Percentiles rank a stretch among this genome's conserved stretches.
phyloP scores from a whole-genome alignment of 2,888 invertebrate genomes.

The Megamerina dolium region DNA sequence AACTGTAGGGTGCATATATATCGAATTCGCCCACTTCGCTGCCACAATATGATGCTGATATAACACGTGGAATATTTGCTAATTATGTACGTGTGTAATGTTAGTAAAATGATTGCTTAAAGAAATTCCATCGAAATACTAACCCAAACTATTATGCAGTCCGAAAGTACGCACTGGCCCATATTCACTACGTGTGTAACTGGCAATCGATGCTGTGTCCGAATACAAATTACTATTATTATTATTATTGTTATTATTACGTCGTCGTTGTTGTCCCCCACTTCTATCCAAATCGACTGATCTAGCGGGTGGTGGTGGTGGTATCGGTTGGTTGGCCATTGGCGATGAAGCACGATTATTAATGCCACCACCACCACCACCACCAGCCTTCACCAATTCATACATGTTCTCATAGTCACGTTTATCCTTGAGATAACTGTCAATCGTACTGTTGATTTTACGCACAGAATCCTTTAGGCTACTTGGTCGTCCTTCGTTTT shows the following conservation, averaged over 20 bases:
- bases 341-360: too few relatives aligned
- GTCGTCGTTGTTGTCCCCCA: conserved; percentile 32
- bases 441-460: conserved; percentile 48
- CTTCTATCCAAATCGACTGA: conserved; percentile 31
- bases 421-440: conserved; percentile 48
- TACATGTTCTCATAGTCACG: conserved; percentile 47
- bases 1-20: conserved; percentile 76
- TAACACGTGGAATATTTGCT: conserved; percentile 54
- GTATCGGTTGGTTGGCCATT: too few relatives aligned
- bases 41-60: conserved; percentile 73
- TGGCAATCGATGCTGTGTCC: conserved; percentile 39
- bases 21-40: conserved; percentile 78
- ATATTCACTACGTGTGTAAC: conserved; percentile 47
- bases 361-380: too few relatives aligned
- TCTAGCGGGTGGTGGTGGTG: conserved; percentile 40
- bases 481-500: conserved; percentile 30
- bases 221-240: conserved; percentile 26
- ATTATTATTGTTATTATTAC: conserved; percentile 15
- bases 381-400: conserved; percentile 37
- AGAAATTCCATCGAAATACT: conserved; percentile 13
- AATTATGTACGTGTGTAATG: neutral
- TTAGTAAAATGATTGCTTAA: neutral
- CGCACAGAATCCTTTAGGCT: conserved; percentile 49
- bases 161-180: conserved; percentile 41
- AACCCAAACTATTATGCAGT: conserved; percentile 45